These are phyloP conservation scores for Megaleporinus macrocephalus DNA, from an alignment of 2,113 vertebrate species.

Conservation along the genomic window DNA sequence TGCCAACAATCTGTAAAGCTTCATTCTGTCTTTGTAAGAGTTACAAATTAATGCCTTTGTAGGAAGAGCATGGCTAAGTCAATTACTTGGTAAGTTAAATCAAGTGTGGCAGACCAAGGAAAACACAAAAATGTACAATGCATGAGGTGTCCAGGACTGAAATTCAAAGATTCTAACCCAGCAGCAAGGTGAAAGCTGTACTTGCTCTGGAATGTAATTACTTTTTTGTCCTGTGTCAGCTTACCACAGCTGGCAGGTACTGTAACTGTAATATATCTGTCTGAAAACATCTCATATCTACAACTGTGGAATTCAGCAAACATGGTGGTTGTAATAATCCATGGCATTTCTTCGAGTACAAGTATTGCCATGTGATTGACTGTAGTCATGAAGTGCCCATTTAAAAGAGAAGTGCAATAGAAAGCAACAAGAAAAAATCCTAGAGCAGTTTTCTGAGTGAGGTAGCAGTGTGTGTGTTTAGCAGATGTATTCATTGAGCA, in stretches of 20 bases:
- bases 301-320: background rate
- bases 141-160: background rate
- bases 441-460: background rate
- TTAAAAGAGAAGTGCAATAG: background rate
- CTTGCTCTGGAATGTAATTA: background rate
- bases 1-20: too few species aligned
- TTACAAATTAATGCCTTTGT: background rate
- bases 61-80: background rate
- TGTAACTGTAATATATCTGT: conserved; percentile 20
- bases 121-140: background rate
- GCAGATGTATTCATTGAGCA: background rate
- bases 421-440: background rate
- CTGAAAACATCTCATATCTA: background rate
- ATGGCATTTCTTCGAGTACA: background rate
- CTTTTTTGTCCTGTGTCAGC: background rate
- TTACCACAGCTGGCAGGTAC: background rate
- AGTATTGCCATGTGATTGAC: background rate
- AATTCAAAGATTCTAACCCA: background rate
- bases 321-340: background rate
- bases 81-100: conserved; percentile 2
- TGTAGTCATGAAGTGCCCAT: background rate
- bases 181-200: background rate
- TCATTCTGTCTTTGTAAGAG: too few species aligned
- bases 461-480: background rate
- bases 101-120: background rate